Base-by-base conservation (phyloP, 2,888 invertebrate genomes). In the Pemphredon lugubris region DNA sequence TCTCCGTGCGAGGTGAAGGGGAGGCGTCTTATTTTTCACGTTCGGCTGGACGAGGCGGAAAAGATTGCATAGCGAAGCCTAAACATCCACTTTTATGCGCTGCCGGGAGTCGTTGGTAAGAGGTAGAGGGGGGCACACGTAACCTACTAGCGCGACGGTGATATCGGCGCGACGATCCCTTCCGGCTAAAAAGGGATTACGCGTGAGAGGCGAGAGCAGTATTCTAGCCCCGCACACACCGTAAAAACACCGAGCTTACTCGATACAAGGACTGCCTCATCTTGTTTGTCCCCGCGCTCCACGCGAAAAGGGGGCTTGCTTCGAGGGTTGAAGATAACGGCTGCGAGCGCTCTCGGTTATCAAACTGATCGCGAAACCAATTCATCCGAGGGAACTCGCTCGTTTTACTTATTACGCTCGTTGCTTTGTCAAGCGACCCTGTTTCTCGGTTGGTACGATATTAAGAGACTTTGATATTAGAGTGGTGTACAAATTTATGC, bases 211-310 rank as follows among this genome's bases (percentile, higher is more conserved):
- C 30, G 70, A 47, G 66, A 51, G 54, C 59, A 63, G 68, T 59
- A 70, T 75, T 66, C 71, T 54, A 53, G 37, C 32, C 66, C 32
- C 66, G 64, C 70, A 65, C 58, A 57, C 65, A 65, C 68, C 68
- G 51, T 79, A 76, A 80, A 78, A 63, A 55, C 40, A 70, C 75
- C n/a, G 72, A 75, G 64, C 65, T 72, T 34, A 30, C 45, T 53
- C 26, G 65, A 53, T 73, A n/a, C n/a, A 74, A 76, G 70, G 60
- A 59, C 58, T 54, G 69, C 61, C 67, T 47, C 60, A 54, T 70
- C 68, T 57, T 51, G 59, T 67, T 58, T 66, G 61, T 44, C 44
- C 54, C n/a, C n/a, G n/a, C n/a, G 18, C 44, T 14, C 47, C 45
- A 54, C 44, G 42, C 26, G 2, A 13, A 32, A 37, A 47, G 30